phyloP scores from a whole-genome alignment of 2,888 invertebrate genomes.

The Volucella inanis region DNA sequence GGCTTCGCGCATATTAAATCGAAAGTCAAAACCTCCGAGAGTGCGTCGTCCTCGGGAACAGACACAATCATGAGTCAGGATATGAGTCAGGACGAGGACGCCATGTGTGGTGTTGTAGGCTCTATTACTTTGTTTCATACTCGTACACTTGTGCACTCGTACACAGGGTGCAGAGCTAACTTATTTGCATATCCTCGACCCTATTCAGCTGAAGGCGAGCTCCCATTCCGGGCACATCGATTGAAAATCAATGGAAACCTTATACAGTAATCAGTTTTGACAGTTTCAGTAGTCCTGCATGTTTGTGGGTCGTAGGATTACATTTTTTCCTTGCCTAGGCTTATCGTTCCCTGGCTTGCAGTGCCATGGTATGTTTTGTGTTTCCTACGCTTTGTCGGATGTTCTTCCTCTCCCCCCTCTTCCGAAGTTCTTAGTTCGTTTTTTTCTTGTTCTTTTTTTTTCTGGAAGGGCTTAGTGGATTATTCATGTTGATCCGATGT shows the following conservation, averaged over 20 bases:
- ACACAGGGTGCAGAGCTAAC: slow-evolving; percentile 12
- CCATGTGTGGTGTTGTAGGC: slow-evolving; percentile 26
- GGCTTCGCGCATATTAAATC: slow-evolving; percentile 72
- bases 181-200: slow-evolving; percentile 64
- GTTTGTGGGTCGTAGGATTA: slow-evolving; percentile 71
- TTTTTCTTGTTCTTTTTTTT: not conserved
- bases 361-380: slow-evolving; percentile 1
- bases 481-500: slow-evolving; percentile 71
- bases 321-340: slow-evolving; percentile 31
- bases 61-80: slow-evolving; percentile 17
- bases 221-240: slow-evolving; percentile 50
- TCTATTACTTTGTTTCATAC: not conserved
- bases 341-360: not conserved
- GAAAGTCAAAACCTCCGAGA: slow-evolving; percentile 51
- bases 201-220: slow-evolving; percentile 1
- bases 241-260: slow-evolving; percentile 72
- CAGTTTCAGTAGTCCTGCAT: slow-evolving; percentile 69
- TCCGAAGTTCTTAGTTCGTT: not conserved
- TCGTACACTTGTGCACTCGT: too few species aligned
- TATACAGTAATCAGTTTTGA: slow-evolving; percentile 75
- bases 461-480: slow-evolving; percentile 55
- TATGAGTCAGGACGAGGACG: slow-evolving; percentile 38
- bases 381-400: slow-evolving; percentile 31
- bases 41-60: slow-evolving; percentile 29
- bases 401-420: not conserved